phyloP scores from a whole-genome alignment of 2,888 invertebrate genomes.

The Polydrusus cervinus region DNA sequence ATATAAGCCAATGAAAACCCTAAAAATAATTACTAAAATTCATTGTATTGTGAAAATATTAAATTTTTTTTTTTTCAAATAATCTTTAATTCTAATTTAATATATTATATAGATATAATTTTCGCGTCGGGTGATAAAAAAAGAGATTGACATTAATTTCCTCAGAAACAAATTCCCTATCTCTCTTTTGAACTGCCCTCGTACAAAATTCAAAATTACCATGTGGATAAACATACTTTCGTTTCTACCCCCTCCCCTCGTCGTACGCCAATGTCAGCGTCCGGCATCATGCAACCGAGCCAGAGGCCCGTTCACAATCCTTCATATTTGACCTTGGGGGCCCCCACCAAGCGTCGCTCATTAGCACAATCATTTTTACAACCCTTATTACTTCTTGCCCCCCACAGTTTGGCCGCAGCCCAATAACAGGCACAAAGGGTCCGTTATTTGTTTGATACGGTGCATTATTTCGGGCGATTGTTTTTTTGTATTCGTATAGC shows the following conservation, averaged over 20 bases:
- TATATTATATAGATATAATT: too few relatives aligned
- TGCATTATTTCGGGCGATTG: background rate
- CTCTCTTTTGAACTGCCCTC: too few relatives aligned
- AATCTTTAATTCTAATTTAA: too few relatives aligned
- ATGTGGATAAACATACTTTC: too few relatives aligned
- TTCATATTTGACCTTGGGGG: constrained; percentile 65
- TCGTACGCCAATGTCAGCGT: constrained; percentile 43
- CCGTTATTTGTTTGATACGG: background rate
- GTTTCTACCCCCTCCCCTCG: background rate
- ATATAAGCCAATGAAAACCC: too few relatives aligned
- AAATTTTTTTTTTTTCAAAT: too few relatives aligned
- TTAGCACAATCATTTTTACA: constrained; percentile 63
- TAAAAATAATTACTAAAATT: too few relatives aligned
- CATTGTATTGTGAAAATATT: too few relatives aligned
- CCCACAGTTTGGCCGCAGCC: constrained; percentile 19
- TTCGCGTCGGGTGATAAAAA: too few relatives aligned
- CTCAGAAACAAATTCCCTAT: too few relatives aligned
- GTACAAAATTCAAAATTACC: too few relatives aligned
- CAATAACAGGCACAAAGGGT: background rate
- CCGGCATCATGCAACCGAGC: constrained; percentile 45
- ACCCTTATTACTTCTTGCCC: constrained; percentile 14
- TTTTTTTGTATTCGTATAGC: background rate
- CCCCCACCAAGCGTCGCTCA: constrained; percentile 62
- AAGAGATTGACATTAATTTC: too few relatives aligned
- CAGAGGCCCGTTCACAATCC: constrained; percentile 52